phyloP scores from a whole-genome alignment of 2,888 invertebrate species.

The Lasioglossum leucozonium region DNA sequence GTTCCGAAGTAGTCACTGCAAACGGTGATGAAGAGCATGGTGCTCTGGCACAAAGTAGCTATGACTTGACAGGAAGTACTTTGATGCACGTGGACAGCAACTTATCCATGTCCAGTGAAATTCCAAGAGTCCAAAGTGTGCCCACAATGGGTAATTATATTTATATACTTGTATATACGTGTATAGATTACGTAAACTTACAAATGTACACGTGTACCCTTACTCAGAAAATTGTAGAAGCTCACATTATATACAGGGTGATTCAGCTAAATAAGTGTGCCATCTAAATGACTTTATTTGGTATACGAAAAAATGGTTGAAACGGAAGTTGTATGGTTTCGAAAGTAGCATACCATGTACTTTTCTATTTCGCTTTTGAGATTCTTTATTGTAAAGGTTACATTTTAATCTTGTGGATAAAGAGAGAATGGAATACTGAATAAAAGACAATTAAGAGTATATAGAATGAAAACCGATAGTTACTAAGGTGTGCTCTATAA shows the following conservation, averaged over 20 bases:
- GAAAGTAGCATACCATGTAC: background rate
- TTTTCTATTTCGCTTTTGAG: too few species aligned
- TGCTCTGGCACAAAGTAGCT: conserved; percentile 80
- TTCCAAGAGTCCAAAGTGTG: conserved; percentile 82
- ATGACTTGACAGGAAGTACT: conserved; percentile 81
- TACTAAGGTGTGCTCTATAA: background rate
- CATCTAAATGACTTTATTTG: background rate
- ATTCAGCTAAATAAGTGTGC: background rate
- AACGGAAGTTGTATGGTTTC: background rate
- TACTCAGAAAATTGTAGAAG: too few species aligned
- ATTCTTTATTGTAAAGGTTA: too few species aligned
- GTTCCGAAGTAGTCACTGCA: conserved; percentile 84
- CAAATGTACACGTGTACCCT: background rate
- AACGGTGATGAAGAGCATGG: conserved; percentile 79
- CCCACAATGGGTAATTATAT: conserved; percentile 71
- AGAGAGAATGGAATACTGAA: background rate
- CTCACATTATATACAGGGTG: background rate
- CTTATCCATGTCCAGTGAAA: conserved; percentile 81
- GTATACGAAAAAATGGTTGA: background rate
- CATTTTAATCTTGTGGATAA: background rate
- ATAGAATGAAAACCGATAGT: background rate
- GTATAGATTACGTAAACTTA: background rate
- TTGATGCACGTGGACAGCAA: conserved; percentile 84
- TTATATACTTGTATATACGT: background rate
- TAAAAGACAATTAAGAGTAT: background rate